These are phyloP conservation scores for Gymnocephalus cernua DNA, from an alignment of 2,113 vertebrate species.

Conservation along the genomic window DNA sequence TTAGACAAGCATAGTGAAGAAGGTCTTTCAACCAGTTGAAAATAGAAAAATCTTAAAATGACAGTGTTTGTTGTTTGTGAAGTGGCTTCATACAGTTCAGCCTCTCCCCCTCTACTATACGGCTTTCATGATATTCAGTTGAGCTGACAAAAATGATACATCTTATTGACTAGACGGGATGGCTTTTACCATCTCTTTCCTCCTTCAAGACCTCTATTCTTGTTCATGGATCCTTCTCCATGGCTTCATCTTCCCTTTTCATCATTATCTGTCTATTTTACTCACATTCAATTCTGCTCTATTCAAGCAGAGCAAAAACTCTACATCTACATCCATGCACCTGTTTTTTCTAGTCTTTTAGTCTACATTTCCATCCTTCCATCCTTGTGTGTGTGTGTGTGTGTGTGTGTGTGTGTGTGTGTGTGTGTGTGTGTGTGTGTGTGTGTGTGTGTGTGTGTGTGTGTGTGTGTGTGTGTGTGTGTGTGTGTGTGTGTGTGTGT, in stretches of 20 bases:
- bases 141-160: slow-evolving; percentile 22
- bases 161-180: slow-evolving; percentile 14
- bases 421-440: too few species aligned
- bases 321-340: slow-evolving; percentile 14
- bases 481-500: not conserved
- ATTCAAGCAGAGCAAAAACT: slow-evolving; percentile 15
- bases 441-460: not conserved
- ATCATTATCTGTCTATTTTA: slow-evolving; percentile 35
- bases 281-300: slow-evolving; percentile 34
- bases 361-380: not conserved
- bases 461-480: too few species aligned
- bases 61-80: not conserved
- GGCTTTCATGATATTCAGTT: not conserved
- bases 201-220: slow-evolving; percentile 5
- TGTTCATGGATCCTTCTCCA: slow-evolving; percentile 22
- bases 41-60: not conserved
- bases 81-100: not conserved
- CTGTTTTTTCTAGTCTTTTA: slow-evolving; percentile 44
- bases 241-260: slow-evolving; percentile 22
- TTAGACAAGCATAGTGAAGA: not conserved
- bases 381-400: not conserved
- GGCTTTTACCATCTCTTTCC: not conserved
- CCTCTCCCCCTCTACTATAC: not conserved
- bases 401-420: not conserved
- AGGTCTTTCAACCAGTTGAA: not conserved